A percentile compares a stretch with the other conserved stretches of the same genome.
Conservation (phyloP, 2,113 vertebrate genomes). For the Mustelus asterias region DNA sequence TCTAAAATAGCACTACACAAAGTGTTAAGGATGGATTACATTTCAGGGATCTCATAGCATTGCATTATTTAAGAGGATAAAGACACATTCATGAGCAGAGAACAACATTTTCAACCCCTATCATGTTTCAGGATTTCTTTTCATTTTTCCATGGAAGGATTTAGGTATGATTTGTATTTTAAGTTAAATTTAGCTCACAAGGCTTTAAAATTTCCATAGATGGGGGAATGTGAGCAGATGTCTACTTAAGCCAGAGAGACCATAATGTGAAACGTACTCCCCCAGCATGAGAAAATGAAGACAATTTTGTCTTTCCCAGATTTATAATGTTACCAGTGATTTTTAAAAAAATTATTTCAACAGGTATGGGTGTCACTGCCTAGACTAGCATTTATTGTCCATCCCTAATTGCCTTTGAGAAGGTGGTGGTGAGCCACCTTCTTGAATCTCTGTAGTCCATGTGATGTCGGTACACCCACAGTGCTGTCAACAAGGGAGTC, state of each 20-base stretch:
- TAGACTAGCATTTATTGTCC: no score
- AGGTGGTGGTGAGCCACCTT: no score
- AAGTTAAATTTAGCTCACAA: not conserved
- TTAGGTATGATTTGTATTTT: not conserved
- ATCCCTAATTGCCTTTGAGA: no score
- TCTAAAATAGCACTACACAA: not conserved
- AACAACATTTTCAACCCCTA: not conserved
- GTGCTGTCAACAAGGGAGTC: no score
- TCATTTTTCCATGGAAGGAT: not conserved
- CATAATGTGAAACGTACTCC: not conserved
- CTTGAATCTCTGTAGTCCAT: no score
- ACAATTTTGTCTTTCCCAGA: not conserved
- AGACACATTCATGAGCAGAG: not conserved
- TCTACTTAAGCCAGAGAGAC: not conserved
- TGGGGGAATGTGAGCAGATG: not conserved
- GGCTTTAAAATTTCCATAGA: not conserved
- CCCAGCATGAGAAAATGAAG: not conserved
- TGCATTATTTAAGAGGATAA: not conserved
- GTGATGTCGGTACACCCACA: no score
- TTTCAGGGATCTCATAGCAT: not conserved
- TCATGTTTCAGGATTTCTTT: not conserved
- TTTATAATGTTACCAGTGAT: no score
- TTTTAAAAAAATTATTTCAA: no score
- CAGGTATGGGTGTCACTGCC: no score
- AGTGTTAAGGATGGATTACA: not conserved